Percentiles rank a stretch among this genome's conserved stretches.
Evolutionary conservation across 2,888 invertebrate genomes (phyloP).

Genomic region (Melangyna quadrimaculata): DNA sequence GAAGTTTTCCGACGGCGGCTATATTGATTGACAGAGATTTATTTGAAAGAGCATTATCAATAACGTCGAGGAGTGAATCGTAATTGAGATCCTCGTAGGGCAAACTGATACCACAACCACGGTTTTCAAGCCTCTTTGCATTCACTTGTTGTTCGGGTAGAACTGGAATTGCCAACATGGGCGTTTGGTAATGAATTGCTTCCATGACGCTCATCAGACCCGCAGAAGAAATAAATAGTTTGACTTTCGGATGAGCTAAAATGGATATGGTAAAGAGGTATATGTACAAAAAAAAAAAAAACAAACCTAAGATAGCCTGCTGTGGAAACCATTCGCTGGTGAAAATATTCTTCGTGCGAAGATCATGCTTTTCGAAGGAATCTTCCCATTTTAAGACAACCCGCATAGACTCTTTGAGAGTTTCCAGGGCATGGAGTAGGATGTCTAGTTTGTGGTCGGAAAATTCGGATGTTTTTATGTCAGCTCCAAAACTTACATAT

Average conservation of each 20-base stretch:
- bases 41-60: slow-evolving; percentile 79
- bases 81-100: slow-evolving; percentile 79
- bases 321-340: slow-evolving; percentile 80
- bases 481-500: slow-evolving; percentile 81
- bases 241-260: slow-evolving; percentile 82
- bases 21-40: slow-evolving; percentile 74
- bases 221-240: slow-evolving; percentile 84
- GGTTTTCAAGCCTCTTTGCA: slow-evolving; percentile 79
- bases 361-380: slow-evolving; percentile 75
- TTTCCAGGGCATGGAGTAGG: slow-evolving; percentile 76
- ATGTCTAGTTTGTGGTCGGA: slow-evolving; percentile 78
- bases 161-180: slow-evolving; percentile 82
- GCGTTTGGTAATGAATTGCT: slow-evolving; percentile 81
- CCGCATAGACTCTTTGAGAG: slow-evolving; percentile 76
- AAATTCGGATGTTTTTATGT: slow-evolving; percentile 77
- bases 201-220: slow-evolving; percentile 84
- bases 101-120: slow-evolving; percentile 80
- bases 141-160: slow-evolving; percentile 82
- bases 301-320: slow-evolving; percentile 78
- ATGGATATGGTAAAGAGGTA: not conserved
- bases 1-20: slow-evolving; percentile 67
- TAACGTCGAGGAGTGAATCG: slow-evolving; percentile 78
- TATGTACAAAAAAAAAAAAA: not conserved
- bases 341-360: slow-evolving; percentile 79
- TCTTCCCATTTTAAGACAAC: slow-evolving; percentile 83